phyloP scores from a whole-genome alignment of 1,140 invertebrate genomes.

The Pseudomyrmex cubaensis region DNA sequence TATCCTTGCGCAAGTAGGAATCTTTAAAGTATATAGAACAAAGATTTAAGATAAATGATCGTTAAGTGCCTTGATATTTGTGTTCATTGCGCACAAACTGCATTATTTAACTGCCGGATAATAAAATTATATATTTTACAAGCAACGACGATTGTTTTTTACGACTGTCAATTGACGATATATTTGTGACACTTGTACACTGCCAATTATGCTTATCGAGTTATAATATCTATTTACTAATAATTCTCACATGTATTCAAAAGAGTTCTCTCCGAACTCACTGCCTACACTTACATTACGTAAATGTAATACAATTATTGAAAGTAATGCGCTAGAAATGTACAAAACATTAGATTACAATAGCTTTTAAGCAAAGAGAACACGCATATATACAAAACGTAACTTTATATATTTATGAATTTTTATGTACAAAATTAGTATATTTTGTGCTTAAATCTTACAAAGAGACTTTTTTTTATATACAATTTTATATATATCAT shows the following conservation, averaged over 20 bases:
- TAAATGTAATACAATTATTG: slow-evolving; percentile 3
- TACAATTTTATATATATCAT: slow-evolving; percentile 2
- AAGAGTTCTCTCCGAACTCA: not conserved
- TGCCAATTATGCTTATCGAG: slow-evolving; percentile 33
- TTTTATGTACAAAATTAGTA: slow-evolving; percentile 16
- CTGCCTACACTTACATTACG: too few relatives aligned
- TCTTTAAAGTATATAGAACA: slow-evolving; percentile 7
- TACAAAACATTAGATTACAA: slow-evolving; percentile 67
- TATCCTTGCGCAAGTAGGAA: not conserved
- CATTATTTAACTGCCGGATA: slow-evolving; percentile 66
- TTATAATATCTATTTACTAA: not conserved
- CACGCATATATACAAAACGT: slow-evolving; percentile 40
- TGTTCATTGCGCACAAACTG: slow-evolving; percentile 53
- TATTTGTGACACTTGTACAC: slow-evolving; percentile 38
- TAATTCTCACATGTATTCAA: not conserved
- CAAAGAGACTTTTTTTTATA: slow-evolving; percentile 39
- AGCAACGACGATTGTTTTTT: slow-evolving; percentile 16
- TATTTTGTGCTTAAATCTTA: slow-evolving; percentile 28
- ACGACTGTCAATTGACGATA: not conserved
- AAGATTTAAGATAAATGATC: not conserved
- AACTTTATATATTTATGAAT: slow-evolving; percentile 72
- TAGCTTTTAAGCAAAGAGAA: slow-evolving; percentile 38
- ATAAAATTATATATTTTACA: slow-evolving; percentile 29
- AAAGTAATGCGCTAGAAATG: slow-evolving; percentile 65
- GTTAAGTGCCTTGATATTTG: slow-evolving; percentile 38